phyloP scores from a whole-genome alignment of 2,888 invertebrate genomes.

The Melinaea marsaeus region DNA sequence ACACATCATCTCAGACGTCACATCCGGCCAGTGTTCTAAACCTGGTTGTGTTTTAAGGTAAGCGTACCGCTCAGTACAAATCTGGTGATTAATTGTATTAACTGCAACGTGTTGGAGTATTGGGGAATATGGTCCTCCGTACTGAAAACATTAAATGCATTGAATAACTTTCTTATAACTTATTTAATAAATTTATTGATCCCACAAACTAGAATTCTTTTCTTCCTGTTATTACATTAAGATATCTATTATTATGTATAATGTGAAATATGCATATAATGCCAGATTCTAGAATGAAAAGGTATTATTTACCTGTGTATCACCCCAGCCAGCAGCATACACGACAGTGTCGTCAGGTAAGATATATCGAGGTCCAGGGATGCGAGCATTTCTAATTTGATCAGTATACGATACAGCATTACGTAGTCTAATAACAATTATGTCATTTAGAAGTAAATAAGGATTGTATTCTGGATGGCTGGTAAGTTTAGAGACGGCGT shows the following conservation, averaged over 20 bases:
- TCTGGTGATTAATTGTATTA: conserved; percentile 40
- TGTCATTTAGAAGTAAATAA: background rate
- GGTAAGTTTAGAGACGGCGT: background rate
- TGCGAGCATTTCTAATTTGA: background rate
- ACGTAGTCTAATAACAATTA: background rate
- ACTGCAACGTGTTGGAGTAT: conserved; percentile 41
- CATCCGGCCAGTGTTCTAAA: conserved; percentile 18
- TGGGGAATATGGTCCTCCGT: conserved; percentile 26
- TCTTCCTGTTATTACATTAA: no score
- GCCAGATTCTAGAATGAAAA: background rate
- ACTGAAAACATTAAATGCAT: conserved; percentile 14
- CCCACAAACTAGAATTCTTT: no score
- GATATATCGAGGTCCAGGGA: background rate
- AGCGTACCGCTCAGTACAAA: conserved; percentile 44
- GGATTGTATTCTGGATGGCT: background rate
- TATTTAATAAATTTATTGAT: no score
- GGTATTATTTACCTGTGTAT: background rate
- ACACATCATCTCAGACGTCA: conserved; percentile 52
- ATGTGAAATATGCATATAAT: background rate
- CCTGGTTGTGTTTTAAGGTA: conserved; percentile 25
- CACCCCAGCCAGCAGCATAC: background rate
- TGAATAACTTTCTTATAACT: background rate
- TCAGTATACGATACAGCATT: background rate
- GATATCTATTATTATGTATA: no score
- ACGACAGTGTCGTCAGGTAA: background rate